Evolutionary conservation across 1,140 invertebrate species (phyloP).

Genomic region (Mamestra configurata): DNA sequence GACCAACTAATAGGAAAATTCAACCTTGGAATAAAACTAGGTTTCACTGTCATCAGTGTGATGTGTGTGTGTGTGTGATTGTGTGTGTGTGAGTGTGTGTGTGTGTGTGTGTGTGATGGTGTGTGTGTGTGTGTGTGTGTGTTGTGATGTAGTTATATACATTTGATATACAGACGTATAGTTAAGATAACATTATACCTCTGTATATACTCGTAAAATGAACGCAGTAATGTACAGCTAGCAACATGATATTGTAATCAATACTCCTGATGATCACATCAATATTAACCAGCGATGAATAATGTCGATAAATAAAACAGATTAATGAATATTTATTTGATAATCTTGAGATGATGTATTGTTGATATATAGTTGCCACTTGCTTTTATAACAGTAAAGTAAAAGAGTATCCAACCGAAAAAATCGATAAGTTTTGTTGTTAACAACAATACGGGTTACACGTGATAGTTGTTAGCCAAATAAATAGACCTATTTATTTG

Average conservation of each 20-base stretch:
- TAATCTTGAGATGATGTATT: neutral
- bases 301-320: neutral
- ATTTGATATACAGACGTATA: no score
- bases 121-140: no score
- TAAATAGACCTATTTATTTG: neutral
- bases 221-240: no score
- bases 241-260: neutral
- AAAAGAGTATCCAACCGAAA: neutral
- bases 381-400: neutral
- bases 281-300: neutral
- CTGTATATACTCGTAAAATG: no score
- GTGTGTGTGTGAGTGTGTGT: no score
- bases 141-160: no score
- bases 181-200: no score
- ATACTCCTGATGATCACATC: neutral
- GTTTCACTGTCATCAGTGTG: neutral
- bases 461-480: neutral
- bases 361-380: no score
- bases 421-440: neutral
- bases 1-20: neutral
- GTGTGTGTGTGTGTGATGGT: no score
- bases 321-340: conserved; percentile 3
- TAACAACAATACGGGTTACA: neutral
- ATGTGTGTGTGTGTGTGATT: no score
- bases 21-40: neutral